These are phyloP conservation scores for Acanthurus leucopareius DNA, from an alignment of 2,797 vertebrate species.

Conservation along the genomic window DNA sequence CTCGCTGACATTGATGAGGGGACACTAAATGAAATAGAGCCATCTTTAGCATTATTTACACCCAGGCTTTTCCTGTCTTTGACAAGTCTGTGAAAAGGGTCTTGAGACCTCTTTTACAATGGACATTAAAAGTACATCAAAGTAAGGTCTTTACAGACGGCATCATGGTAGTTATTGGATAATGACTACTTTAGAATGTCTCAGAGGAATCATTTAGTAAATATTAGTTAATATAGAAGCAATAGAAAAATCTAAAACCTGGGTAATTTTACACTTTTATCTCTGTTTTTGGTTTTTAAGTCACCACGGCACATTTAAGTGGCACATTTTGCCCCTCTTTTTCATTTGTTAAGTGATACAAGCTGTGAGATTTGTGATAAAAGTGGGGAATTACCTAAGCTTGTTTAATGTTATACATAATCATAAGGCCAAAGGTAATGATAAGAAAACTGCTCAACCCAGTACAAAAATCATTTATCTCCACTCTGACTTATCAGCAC, in stretches of 20 bases:
- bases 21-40: neutral
- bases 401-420: constrained; percentile 27
- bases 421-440: constrained; percentile 15
- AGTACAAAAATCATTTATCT: constrained; percentile 34
- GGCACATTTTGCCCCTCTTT: constrained; percentile 14
- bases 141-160: neutral
- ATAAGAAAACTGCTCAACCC: constrained; percentile 37
- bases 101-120: neutral
- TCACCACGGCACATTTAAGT: neutral
- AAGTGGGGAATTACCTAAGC: constrained; percentile 45
- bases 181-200: neutral
- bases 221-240: neutral
- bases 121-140: neutral
- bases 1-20: neutral
- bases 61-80: neutral
- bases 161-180: constrained; percentile 1
- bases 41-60: neutral
- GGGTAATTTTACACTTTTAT: constrained; percentile 7
- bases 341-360: constrained; percentile 7
- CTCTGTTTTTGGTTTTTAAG: neutral
- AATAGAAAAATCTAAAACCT: constrained; percentile 1
- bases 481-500: constrained; percentile 39
- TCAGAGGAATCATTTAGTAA: neutral
- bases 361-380: constrained; percentile 19
- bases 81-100: neutral